A percentile compares a stretch with the other conserved stretches of the same genome.
phyloP scores from a whole-genome alignment of 2,797 vertebrate genomes.

The Jordanella pulchra region DNA sequence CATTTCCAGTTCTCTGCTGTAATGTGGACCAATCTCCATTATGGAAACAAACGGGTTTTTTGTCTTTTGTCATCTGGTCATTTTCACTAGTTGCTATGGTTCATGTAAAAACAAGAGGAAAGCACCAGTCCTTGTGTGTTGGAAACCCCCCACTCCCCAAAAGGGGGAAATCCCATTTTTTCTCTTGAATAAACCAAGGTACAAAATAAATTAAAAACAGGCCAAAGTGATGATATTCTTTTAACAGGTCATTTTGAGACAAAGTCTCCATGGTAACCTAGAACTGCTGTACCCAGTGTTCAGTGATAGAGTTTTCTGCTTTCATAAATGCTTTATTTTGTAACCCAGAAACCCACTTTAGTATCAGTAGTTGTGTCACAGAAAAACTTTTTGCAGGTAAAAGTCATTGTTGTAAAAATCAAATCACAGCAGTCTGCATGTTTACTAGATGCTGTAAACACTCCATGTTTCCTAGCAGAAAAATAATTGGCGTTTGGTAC shows the following conservation, averaged over 20 bases:
- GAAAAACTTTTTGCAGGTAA: background rate
- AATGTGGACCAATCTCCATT: slow-evolving; percentile 45
- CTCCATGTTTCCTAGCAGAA: background rate
- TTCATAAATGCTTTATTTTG: background rate
- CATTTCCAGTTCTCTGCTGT: slow-evolving; percentile 43
- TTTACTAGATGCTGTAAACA: background rate
- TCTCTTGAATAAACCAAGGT: slow-evolving; percentile 43
- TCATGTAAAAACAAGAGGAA: slow-evolving; percentile 66
- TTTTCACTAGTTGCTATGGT: slow-evolving; percentile 55
- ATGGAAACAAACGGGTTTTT: slow-evolving; percentile 61
- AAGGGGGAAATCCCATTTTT: slow-evolving; percentile 25
- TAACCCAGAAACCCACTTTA: background rate
- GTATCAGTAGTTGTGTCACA: background rate
- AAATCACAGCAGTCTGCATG: background rate
- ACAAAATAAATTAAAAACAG: slow-evolving; percentile 42
- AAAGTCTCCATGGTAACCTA: background rate
- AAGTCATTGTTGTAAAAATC: background rate
- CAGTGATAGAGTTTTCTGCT: background rate
- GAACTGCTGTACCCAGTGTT: background rate
- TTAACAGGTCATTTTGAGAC: background rate
- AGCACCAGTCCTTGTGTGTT: slow-evolving; percentile 34
- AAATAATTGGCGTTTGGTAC: background rate
- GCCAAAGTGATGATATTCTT: slow-evolving; percentile 2
- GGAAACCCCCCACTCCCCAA: slow-evolving; percentile 39
- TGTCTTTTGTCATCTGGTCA: slow-evolving; percentile 67